Evolutionary conservation across 2,113 vertebrate species (phyloP), one percentile per base, ranked within the genome.

Genomic region (Chionomys nivalis): DNA sequence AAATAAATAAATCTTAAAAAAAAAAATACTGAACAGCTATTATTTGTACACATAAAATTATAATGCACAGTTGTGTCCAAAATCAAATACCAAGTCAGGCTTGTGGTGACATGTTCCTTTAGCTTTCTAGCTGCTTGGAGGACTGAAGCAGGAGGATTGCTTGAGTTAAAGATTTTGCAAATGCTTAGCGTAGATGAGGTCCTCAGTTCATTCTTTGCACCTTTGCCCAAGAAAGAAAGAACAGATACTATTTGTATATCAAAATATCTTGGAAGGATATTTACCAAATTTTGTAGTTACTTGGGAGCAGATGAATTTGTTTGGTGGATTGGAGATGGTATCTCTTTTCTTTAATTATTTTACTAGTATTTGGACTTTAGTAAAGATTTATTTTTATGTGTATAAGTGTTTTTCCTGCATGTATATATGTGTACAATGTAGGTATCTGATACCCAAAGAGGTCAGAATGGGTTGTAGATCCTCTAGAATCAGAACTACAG

Each of bases 261-360:
- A 85, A 85, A 86, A 81, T 94, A 82, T 83, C 68, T 33, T 33
- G 39, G 31, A 90, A 91, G 49, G 33, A 7, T 95, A 81, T 58
- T 76, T 5, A 31, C 89, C 42, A 95, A 19, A 90, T 42, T 75
- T 13, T 79, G 49, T 88, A 78, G 52, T 55, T 89, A 93, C 2
- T 26, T 90, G 8, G 85, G 36, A 94, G 16, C 3, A 89, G 61
- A 58, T 88, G 42, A 94, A 47, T 95, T 94, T 75, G 39, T 83
- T 95, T 94, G 58, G 36, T n/a, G 26, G 21, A 8, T 73, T 24
- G 16, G 16, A 33, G 33, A 42, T 93, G 44, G 6, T 89, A 82
- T 93, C 81, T 82, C 28, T 79, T 19, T 93, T 92, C 44, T 91
- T 89, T 76, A 63, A 90, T 95, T 7, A 87, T 55, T 93, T 91